A percentile compares a stretch with the other conserved stretches of the same genome.
Conservation (phyloP, 2,797 vertebrate genomes). For the Enoplosus armatus region DNA sequence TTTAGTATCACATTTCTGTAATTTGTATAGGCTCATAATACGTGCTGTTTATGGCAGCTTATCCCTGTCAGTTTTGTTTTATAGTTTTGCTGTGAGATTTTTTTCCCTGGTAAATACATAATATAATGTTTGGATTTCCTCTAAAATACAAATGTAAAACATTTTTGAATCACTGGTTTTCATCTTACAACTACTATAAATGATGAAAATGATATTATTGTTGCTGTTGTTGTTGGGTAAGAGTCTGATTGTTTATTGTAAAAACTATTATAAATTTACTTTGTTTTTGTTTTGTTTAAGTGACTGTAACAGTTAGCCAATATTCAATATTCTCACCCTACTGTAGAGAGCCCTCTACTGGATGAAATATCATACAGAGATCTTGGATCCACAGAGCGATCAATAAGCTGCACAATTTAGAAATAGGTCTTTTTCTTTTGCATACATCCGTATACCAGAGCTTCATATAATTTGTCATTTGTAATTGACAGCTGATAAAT, state of each 20-base stretch:
- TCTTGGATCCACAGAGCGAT: not conserved
- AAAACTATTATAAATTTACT: not conserved
- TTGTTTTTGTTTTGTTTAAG: not conserved
- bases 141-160: not conserved
- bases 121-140: not conserved
- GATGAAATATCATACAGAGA: slow-evolving; percentile 6
- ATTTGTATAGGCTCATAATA: not conserved
- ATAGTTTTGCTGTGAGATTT: not conserved
- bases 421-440: not conserved
- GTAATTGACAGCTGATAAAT: not conserved
- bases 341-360: slow-evolving; percentile 73
- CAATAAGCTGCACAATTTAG: not conserved
- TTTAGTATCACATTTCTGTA: not conserved
- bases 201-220: not conserved
- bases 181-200: not conserved
- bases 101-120: not conserved
- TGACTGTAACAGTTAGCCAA: not conserved
- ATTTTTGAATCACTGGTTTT: not conserved
- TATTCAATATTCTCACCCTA: slow-evolving; percentile 1
- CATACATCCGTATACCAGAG: not conserved
- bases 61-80: not conserved
- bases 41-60: not conserved
- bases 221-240: not conserved
- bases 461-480: not conserved
- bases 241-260: not conserved